Evolutionary conservation across 2,888 invertebrate species (phyloP).

Genomic region (Merodon equestris): DNA sequence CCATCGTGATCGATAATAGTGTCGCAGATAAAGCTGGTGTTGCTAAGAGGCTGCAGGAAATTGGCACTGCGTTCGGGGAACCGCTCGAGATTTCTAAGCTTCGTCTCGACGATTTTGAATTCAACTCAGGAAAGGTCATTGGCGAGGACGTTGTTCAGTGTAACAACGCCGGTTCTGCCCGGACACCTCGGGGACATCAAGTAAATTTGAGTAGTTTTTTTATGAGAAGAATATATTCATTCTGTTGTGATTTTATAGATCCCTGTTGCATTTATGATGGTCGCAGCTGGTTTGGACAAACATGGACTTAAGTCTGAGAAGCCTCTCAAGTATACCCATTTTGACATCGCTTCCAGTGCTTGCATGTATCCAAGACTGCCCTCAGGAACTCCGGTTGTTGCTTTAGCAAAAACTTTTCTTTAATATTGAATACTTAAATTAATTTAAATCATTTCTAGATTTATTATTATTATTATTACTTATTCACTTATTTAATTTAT

Average conservation of each 20-base stretch:
- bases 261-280: slow-evolving; percentile 92
- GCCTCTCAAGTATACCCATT: slow-evolving; percentile 88
- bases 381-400: slow-evolving; percentile 87
- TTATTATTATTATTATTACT: too few species aligned
- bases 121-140: slow-evolving; percentile 84
- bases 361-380: slow-evolving; percentile 86
- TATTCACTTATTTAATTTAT: too few species aligned
- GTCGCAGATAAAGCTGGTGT: slow-evolving; percentile 82
- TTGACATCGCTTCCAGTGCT: slow-evolving; percentile 90
- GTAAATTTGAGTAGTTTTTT: slow-evolving; percentile 71
- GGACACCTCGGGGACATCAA: slow-evolving; percentile 90
- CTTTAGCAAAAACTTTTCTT: slow-evolving; percentile 81
- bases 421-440: slow-evolving; percentile 59
- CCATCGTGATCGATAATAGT: slow-evolving; percentile 89
- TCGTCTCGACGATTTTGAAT: slow-evolving; percentile 86
- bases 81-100: slow-evolving; percentile 90
- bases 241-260: slow-evolving; percentile 78
- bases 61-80: slow-evolving; percentile 80
- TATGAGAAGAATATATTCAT: not conserved
- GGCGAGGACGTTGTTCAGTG: slow-evolving; percentile 93
- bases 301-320: slow-evolving; percentile 83
- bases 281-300: slow-evolving; percentile 89
- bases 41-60: slow-evolving; percentile 76
- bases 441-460: too few species aligned
- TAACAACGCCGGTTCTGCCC: slow-evolving; percentile 84